phyloP scores from a whole-genome alignment of 2,797 vertebrate species.

The Lithobates sylvaticus region DNA sequence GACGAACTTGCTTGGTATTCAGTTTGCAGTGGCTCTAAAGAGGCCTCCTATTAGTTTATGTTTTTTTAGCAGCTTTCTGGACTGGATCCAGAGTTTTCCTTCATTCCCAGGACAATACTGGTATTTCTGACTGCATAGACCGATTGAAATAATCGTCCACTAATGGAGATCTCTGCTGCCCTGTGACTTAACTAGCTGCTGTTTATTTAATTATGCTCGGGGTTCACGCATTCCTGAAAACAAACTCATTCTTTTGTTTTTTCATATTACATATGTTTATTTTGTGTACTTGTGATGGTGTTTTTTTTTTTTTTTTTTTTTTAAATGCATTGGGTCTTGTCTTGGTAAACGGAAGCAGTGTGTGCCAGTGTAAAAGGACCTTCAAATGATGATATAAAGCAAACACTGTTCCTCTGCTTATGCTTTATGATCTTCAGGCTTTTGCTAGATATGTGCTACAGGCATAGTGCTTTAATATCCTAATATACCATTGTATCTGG shows the following conservation, averaged over 20 bases:
- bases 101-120: constrained; percentile 39
- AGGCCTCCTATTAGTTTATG: constrained; percentile 2
- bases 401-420: no score
- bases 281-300: no score
- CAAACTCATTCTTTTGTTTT: neutral
- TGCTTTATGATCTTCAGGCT: no score
- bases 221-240: neutral
- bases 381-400: no score
- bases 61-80: constrained; percentile 15
- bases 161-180: constrained; percentile 15
- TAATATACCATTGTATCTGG: no score
- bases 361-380: no score
- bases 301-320: no score
- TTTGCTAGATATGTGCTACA: no score
- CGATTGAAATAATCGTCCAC: constrained; percentile 31
- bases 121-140: constrained; percentile 36
- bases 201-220: neutral
- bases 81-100: constrained; percentile 12
- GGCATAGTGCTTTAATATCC: no score
- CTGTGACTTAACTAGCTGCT: constrained; percentile 17
- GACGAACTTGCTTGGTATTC: neutral
- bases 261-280: no score
- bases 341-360: no score
- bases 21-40: neutral
- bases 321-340: no score